Conservation (phyloP, 2,888 invertebrate species). For the Pedicia rivosa region DNA sequence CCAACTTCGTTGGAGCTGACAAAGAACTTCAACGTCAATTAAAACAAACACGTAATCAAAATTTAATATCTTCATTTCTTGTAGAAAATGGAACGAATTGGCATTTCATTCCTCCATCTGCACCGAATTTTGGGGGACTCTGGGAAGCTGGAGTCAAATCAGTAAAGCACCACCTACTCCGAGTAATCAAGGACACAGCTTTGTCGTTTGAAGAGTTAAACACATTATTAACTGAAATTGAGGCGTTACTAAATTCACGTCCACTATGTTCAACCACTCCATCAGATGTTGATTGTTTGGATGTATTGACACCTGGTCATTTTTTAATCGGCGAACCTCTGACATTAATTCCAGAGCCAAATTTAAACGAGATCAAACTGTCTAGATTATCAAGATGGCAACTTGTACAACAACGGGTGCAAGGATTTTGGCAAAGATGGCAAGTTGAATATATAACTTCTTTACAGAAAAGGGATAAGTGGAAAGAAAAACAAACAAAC, state of each 20-base stretch:
- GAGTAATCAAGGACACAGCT: neutral
- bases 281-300: conserved; percentile 2
- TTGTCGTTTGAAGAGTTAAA: conserved; percentile 3
- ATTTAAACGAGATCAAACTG: neutral
- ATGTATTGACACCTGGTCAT: conserved; percentile 6
- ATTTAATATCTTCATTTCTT: neutral
- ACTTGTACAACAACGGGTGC: neutral
- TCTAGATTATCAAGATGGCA: neutral
- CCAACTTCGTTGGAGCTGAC: neutral
- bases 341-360: neutral
- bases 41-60: too few species aligned
- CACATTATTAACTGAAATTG: conserved; percentile 5
- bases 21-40: too few species aligned
- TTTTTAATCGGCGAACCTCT: neutral
- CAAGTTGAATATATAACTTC: neutral
- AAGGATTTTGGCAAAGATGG: neutral
- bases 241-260: conserved; percentile 3
- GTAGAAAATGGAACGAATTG: conserved; percentile 10
- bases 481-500: neutral
- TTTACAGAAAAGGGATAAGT: neutral
- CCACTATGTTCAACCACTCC: neutral
- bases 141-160: conserved; percentile 19
- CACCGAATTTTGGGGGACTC: conserved; percentile 19
- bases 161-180: conserved; percentile 2
- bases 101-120: conserved; percentile 18